These are phyloP conservation scores for Scaptomyza parva DNA, from an alignment of 2,888 invertebrate genomes.

Conservation along the genomic window DNA sequence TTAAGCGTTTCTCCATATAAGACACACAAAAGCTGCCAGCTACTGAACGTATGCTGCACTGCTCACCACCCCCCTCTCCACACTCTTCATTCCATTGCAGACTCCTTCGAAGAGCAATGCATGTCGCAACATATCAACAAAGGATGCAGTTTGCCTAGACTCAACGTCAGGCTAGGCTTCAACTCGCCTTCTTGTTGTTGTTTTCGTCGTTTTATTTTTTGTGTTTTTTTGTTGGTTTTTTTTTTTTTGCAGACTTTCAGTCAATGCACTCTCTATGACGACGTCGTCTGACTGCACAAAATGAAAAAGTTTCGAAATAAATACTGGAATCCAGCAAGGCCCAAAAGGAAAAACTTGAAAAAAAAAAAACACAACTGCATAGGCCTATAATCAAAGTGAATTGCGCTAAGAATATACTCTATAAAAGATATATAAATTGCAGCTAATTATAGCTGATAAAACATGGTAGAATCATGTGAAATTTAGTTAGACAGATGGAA, in stretches of 20 bases:
- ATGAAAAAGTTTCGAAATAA: slow-evolving; percentile 77
- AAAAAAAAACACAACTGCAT: slow-evolving; percentile 46
- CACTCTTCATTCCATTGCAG: neutral
- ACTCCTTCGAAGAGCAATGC: slow-evolving; percentile 42
- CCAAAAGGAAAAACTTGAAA: slow-evolving; percentile 69
- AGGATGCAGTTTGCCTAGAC: slow-evolving; percentile 69
- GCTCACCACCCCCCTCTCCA: neutral
- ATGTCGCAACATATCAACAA: slow-evolving; percentile 75
- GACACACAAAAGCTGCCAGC: slow-evolving; percentile 65
- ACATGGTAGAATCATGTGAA: neutral
- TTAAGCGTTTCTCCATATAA: slow-evolving; percentile 57
- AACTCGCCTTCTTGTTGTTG: slow-evolving; percentile 43
- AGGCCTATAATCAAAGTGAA: neutral
- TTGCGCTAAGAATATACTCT: slow-evolving; percentile 21
- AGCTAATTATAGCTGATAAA: neutral
- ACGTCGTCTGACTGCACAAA: slow-evolving; percentile 81
- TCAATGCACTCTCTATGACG: slow-evolving; percentile 82
- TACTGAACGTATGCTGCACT: slow-evolving; percentile 53
- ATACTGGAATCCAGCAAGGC: slow-evolving; percentile 68
- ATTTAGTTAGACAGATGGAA: no score
- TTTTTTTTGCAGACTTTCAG: slow-evolving; percentile 74
- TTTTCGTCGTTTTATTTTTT: slow-evolving; percentile 47
- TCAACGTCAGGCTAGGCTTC: slow-evolving; percentile 6
- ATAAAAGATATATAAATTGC: neutral
- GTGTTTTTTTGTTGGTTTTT: slow-evolving; percentile 33